Evolutionary conservation across 2,888 invertebrate genomes (phyloP).

Genomic region (Ganaspis brasiliensis): DNA sequence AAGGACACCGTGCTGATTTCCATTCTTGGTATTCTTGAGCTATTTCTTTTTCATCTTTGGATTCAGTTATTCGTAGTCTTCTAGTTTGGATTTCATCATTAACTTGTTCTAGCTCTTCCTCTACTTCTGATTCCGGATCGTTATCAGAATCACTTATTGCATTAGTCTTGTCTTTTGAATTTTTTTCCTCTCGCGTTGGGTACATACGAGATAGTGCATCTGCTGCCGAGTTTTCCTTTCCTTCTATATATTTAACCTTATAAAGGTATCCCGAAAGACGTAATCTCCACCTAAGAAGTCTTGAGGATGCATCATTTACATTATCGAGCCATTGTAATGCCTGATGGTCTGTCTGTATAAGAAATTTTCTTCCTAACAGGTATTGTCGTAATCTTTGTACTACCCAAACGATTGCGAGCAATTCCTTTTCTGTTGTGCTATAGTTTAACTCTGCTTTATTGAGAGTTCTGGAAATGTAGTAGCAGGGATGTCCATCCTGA

Average conservation of each 20-base stretch:
- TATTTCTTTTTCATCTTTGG: neutral
- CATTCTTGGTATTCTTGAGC: neutral
- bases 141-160: neutral
- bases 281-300: constrained; percentile 70
- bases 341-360: neutral
- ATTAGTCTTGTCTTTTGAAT: too few species aligned
- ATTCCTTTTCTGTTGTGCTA: neutral
- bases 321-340: neutral
- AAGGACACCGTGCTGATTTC: neutral
- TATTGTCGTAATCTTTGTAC: neutral
- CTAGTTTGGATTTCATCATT: neutral
- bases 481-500: neutral
- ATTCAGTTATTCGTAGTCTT: neutral
- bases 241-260: constrained; percentile 69
- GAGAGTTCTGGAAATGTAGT: neutral
- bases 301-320: constrained; percentile 63
- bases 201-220: constrained; percentile 63
- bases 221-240: constrained; percentile 68
- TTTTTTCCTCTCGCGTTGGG: neutral
- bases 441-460: too few species aligned
- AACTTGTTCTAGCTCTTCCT: too few species aligned
- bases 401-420: neutral
- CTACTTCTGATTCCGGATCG: too few species aligned
- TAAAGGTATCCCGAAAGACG: constrained; percentile 72
- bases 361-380: neutral